These are phyloP conservation scores for Phataginus tetradactyla DNA, from an alignment of 2,797 vertebrate species.

Conservation along the genomic window DNA sequence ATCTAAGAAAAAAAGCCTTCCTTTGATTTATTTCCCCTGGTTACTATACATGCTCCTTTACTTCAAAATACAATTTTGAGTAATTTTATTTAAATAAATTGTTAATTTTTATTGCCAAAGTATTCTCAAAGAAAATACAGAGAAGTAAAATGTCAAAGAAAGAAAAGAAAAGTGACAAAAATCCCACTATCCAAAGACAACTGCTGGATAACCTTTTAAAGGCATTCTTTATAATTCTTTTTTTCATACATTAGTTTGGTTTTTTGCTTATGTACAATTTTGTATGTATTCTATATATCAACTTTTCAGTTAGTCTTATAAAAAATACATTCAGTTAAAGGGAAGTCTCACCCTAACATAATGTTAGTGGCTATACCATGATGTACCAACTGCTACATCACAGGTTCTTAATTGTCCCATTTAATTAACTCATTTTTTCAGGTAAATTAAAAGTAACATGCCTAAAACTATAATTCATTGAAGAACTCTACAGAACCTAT, in stretches of 20 bases:
- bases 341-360: background rate
- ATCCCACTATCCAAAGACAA: background rate
- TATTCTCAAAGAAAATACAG: background rate
- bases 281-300: background rate
- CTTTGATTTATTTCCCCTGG: background rate
- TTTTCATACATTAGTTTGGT: background rate
- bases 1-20: background rate
- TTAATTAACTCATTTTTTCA: constrained; percentile 10
- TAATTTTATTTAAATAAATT: background rate
- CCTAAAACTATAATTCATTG: background rate
- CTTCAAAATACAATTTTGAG: background rate
- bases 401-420: background rate
- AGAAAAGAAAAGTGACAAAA: background rate
- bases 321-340: background rate
- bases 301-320: background rate
- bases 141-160: background rate
- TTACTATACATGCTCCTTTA: background rate
- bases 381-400: background rate
- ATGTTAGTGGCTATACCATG: background rate
- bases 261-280: background rate
- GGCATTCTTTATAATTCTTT: background rate
- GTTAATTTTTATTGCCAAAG: background rate
- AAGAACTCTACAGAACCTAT: background rate
- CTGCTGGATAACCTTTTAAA: background rate
- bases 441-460: background rate